Conservation (phyloP, 2,797 vertebrate genomes). For the Glossophaga mutica region DNA sequence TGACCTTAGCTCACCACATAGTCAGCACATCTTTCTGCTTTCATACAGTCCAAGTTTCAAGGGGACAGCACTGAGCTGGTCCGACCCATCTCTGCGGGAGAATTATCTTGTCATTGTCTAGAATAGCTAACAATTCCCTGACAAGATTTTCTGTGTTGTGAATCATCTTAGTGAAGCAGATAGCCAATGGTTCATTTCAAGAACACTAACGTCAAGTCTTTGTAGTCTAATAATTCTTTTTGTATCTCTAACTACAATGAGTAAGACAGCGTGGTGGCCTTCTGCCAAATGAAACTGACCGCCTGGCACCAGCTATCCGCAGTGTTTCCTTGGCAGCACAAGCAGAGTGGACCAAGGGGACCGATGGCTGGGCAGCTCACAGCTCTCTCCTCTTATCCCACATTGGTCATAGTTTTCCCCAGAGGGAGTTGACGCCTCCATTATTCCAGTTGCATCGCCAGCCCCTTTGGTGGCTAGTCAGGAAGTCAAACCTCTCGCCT, state of each 20-base stretch:
- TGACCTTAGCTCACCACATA: conserved; percentile 89
- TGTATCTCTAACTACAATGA: conserved; percentile 89
- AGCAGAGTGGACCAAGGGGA: neutral
- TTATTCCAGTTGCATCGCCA: neutral
- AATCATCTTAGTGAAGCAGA: conserved; percentile 86
- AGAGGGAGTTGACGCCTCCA: neutral
- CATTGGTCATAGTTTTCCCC: neutral
- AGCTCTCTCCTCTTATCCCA: neutral
- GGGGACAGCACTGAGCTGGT: conserved; percentile 88
- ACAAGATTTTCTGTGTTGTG: conserved; percentile 84
- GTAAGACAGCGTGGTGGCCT: neutral
- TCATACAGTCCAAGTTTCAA: conserved; percentile 88
- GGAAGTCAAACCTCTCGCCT: neutral
- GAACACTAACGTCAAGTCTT: conserved; percentile 86
- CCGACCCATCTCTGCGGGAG: conserved; percentile 89
- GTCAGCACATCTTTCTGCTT: conserved; percentile 86
- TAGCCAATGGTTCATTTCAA: conserved; percentile 91
- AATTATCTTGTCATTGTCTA: conserved; percentile 90
- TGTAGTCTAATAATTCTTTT: conserved; percentile 87
- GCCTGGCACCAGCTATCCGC: neutral
- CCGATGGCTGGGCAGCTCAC: rapidly evolving
- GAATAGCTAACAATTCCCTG: conserved; percentile 85
- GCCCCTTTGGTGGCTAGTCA: neutral
- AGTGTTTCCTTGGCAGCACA: neutral
- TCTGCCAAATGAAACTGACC: neutral